These are phyloP conservation scores for Salvelinus sp. DNA, from an alignment of 2,113 vertebrate species.

Conservation along the genomic window DNA sequence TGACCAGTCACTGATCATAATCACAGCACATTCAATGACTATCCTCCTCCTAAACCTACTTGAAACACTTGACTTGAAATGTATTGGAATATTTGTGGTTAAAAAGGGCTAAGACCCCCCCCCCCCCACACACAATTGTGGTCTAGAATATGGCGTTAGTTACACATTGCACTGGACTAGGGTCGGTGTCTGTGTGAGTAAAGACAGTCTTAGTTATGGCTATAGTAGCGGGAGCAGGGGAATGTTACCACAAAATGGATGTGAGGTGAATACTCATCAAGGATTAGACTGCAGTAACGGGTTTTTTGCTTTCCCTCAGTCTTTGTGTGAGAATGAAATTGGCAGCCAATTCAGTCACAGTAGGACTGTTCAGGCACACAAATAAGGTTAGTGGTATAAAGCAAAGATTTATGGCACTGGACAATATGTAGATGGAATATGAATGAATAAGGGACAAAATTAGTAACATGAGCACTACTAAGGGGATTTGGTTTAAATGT, in stretches of 20 bases:
- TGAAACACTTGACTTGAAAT: slow-evolving; percentile 15
- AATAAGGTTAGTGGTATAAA: background rate
- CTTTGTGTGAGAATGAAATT: background rate
- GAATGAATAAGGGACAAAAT: background rate
- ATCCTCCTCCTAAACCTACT: slow-evolving; percentile 27
- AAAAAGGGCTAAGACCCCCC: no score
- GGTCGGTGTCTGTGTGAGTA: slow-evolving; percentile 42
- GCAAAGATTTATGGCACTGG: background rate
- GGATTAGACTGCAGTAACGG: background rate
- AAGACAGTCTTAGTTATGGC: slow-evolving; percentile 59
- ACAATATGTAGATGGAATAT: slow-evolving; percentile 1
- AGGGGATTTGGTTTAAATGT: background rate
- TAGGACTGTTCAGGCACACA: background rate
- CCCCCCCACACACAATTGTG: slow-evolving; percentile 11
- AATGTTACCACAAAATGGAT: background rate
- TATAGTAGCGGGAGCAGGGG: slow-evolving; percentile 33
- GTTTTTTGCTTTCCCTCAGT: background rate
- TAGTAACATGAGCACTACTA: background rate
- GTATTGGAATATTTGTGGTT: slow-evolving; percentile 2
- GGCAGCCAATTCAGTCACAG: background rate
- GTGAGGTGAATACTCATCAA: background rate
- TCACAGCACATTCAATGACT: slow-evolving; percentile 50
- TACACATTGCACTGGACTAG: slow-evolving; percentile 46
- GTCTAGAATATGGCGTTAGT: slow-evolving; percentile 55
- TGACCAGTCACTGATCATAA: slow-evolving; percentile 24